Evolutionary conservation across 2,888 invertebrate species (phyloP).

Genomic region (Steinernema carpocapsae): DNA sequence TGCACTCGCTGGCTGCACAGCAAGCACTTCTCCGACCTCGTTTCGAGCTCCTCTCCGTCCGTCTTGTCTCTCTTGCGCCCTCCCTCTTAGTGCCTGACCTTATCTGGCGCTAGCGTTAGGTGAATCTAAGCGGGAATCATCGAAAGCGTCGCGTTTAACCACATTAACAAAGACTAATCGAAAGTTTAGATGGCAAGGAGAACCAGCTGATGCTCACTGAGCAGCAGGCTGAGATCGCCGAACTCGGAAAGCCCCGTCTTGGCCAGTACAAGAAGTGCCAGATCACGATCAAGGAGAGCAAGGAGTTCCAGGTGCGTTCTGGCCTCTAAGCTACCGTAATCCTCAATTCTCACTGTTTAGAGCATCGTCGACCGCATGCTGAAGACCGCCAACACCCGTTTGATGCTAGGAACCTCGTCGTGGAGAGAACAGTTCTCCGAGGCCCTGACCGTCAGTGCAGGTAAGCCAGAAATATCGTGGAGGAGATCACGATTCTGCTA

Average conservation of each 20-base stretch:
- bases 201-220: constrained; percentile 53
- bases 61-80: background rate
- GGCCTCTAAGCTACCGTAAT: constrained; percentile 8
- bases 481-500: background rate
- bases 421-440: constrained; percentile 99
- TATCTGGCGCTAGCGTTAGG: background rate
- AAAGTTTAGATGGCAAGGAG: constrained; percentile 48
- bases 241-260: constrained; percentile 85
- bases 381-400: constrained; percentile 92
- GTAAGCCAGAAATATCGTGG: constrained; percentile 72
- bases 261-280: constrained; percentile 86
- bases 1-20: constrained; percentile 19
- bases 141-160: background rate
- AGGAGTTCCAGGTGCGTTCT: constrained; percentile 87
- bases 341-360: constrained; percentile 47
- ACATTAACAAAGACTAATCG: background rate
- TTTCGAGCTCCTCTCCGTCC: background rate
- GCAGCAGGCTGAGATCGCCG: constrained; percentile 71
- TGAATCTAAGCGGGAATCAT: background rate
- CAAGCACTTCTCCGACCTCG: background rate
- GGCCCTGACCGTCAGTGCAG: constrained; percentile 90
- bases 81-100: background rate
- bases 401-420: constrained; percentile 88
- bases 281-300: constrained; percentile 92
- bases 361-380: constrained; percentile 90